phyloP scores from a whole-genome alignment of 2,797 vertebrate species.

The Cetoscarus ocellatus region DNA sequence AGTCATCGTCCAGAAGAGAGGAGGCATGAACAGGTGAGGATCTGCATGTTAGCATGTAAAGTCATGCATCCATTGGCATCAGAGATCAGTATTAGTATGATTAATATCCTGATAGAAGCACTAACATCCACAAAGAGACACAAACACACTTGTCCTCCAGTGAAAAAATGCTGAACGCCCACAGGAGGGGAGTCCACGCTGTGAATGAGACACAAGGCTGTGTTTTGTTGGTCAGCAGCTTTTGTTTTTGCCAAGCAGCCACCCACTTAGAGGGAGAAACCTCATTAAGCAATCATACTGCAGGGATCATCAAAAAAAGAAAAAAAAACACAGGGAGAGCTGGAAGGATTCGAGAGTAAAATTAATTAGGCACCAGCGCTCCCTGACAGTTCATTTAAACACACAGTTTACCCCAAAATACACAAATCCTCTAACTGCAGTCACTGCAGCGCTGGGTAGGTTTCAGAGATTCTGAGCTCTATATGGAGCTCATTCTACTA shows the following conservation, averaged over 20 bases:
- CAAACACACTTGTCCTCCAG: constrained; percentile 18
- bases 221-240: constrained; percentile 71
- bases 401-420: constrained; percentile 36
- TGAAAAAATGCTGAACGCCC: constrained; percentile 51
- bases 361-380: constrained; percentile 46
- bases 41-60: constrained; percentile 1
- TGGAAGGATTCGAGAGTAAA: constrained; percentile 41
- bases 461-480: constrained; percentile 8
- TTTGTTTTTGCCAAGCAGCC: constrained; percentile 71
- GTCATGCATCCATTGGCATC: constrained; percentile 7
- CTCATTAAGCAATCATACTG: constrained; percentile 67
- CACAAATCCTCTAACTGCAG: constrained; percentile 15
- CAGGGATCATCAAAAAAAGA: constrained; percentile 60
- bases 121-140: constrained; percentile 3
- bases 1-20: neutral
- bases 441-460: constrained; percentile 3
- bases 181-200: constrained; percentile 37
- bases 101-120: constrained; percentile 10
- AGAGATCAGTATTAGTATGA: constrained; percentile 20
- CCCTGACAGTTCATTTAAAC: constrained; percentile 31
- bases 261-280: constrained; percentile 59
- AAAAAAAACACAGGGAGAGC: constrained; percentile 24
- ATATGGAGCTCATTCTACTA: constrained; percentile 12
- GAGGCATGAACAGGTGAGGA: neutral
- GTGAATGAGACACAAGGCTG: constrained; percentile 50